phyloP scores from a whole-genome alignment of 35 echinoderm and acorn worm species.

The Anneissia japonica region DNA sequence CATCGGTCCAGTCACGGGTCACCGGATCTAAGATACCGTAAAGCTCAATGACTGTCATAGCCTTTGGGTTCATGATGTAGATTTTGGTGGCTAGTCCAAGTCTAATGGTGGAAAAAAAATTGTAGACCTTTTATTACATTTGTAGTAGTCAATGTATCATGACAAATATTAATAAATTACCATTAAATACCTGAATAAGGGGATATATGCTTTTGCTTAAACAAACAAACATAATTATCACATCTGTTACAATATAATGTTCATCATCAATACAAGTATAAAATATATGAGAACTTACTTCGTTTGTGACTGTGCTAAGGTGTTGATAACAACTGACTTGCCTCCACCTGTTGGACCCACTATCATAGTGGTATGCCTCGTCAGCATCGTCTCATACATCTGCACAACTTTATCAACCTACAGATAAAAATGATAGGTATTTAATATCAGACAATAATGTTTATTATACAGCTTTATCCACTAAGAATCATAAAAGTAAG shows the following conservation, averaged over 20 bases:
- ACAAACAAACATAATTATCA: no score
- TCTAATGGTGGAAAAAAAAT: conserved; percentile 5
- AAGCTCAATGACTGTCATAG: conserved; percentile 90
- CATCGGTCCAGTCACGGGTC: conserved; percentile 96
- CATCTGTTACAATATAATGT: no score
- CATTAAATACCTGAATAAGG: no score
- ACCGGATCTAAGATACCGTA: conserved; percentile 81
- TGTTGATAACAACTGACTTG: conserved; percentile 93
- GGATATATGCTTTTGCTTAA: no score
- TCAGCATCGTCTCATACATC: conserved; percentile 99
- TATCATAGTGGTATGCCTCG: conserved; percentile 93
- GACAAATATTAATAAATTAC: no score
- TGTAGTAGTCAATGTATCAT: no score
- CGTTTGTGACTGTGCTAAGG: conserved; percentile 85
- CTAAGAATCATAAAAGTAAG: no score
- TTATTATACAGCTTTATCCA: no score
- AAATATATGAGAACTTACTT: conserved; percentile 77
- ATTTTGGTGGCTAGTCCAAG: conserved; percentile 79
- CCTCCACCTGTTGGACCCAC: conserved; percentile 95
- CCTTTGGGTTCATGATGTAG: conserved; percentile 93
- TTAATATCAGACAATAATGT: no score
- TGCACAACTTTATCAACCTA: conserved; percentile 98
- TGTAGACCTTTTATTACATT: not conserved
- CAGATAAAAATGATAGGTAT: not conserved
- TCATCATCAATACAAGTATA: no score